Base-by-base conservation (phyloP, 2,113 vertebrate species). In the Tenebrosternarchus preto region DNA sequence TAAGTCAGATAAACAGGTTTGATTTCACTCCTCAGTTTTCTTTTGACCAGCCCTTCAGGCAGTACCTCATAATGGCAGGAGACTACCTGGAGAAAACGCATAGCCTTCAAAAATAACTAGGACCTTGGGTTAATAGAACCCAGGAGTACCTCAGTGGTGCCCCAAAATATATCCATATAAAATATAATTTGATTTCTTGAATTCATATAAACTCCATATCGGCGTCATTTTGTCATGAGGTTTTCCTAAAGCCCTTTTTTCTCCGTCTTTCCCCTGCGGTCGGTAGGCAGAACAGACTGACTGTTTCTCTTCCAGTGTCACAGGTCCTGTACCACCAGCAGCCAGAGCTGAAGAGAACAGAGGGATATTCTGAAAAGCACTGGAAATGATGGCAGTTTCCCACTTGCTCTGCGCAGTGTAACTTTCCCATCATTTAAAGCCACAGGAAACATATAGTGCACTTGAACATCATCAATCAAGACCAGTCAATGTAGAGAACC, bases 1-100 rank as follows among this genome's bases (percentile, higher is more conserved):
- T 24, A 76, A 46, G 53, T 55, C 67, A 85, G 78, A 85, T 85
- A 82, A 80, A 85, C 83, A 85, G 46, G 76, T 46, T 71, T 79
- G 80, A 84, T 78, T 85, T 82, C 50, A 72, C 80, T 80, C 57
- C 36, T 76, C 56, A 16, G 36, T 59, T 82, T 82, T 85, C 80
- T 79, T 76, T 46, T 82, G 55, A 63, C 50, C 57, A 43, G 27
- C 27, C 2, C 39, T 57, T 57, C 22, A 3, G 57, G 61, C 57
- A 50, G 39, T 33, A 53, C 22, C 25, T 80, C 63, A 81, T 36
- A 56, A 53, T 46, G 31, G 22, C 61, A 6, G 5, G 29, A 59
- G 69, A 56, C 77, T 72, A 77, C 57, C 50, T 67, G 25, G 59
- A 27, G 57, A n/a, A n/a, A 64, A 72, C n/a, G 24, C n/a, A 9